phyloP scores from a whole-genome alignment of 2,888 invertebrate species.

The Chirona hameri region DNA sequence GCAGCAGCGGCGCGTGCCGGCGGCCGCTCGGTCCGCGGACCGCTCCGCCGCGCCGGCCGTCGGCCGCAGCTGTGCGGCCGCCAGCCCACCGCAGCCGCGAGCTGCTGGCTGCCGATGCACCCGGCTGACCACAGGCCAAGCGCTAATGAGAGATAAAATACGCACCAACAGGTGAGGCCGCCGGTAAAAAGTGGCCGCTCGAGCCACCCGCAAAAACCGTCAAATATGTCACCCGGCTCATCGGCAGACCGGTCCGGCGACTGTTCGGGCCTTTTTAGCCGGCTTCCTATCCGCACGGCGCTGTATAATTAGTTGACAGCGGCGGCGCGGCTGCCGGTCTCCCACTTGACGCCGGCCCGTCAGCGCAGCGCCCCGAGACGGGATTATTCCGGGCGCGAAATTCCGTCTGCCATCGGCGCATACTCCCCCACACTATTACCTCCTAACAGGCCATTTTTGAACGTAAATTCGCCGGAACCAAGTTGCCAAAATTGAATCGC shows the following conservation, averaged over 20 bases:
- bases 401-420: neutral
- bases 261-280: neutral
- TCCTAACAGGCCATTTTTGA: conserved; percentile 26
- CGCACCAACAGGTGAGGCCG: neutral
- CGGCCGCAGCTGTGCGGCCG: neutral
- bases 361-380: too few relatives aligned
- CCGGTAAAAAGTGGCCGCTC: neutral
- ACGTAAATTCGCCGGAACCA: conserved; percentile 14
- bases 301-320: neutral
- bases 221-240: neutral
- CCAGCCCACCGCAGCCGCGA: neutral
- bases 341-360: too few relatives aligned
- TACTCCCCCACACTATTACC: conserved; percentile 22
- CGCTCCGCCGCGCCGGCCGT: neutral
- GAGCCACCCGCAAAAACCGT: neutral
- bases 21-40: neutral
- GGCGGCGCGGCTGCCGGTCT: too few relatives aligned
- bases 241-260: neutral
- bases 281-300: too few relatives aligned
- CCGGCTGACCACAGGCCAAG: neutral
- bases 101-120: neutral
- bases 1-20: neutral
- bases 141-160: neutral
- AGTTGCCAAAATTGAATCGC: conserved; percentile 29
- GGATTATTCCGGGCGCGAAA: neutral